Evolutionary conservation across 2,888 invertebrate species (phyloP).

Genomic region (Sinelater perroti): DNA sequence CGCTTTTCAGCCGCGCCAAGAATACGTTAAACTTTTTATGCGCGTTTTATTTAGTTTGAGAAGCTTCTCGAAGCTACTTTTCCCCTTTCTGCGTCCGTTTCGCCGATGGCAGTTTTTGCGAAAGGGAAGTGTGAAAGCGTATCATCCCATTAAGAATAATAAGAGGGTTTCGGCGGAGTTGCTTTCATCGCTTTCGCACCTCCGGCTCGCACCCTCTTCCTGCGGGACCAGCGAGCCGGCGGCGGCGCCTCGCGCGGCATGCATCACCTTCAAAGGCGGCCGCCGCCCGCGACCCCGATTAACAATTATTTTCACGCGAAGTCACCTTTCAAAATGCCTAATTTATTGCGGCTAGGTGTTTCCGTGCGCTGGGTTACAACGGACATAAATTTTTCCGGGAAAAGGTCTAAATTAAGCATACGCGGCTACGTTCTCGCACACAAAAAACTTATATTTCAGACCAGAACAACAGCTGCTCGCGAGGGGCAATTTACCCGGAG

Average conservation of each 20-base stretch:
- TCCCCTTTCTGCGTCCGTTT: no score
- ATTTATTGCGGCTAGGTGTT: conserved; percentile 24
- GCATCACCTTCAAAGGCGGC: conserved; percentile 26
- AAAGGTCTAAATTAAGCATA: conserved; percentile 16
- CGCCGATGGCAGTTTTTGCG: neutral
- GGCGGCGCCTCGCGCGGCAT: conserved; percentile 24
- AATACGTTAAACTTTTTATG: no score
- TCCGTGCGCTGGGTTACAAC: conserved; percentile 16
- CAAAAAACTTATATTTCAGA: conserved; percentile 26
- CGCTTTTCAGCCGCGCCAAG: no score
- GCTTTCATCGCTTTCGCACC: neutral
- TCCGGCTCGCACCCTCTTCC: conserved; percentile 8
- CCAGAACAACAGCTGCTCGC: conserved; percentile 27
- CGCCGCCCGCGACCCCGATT: conserved; percentile 18
- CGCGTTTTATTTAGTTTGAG: no score
- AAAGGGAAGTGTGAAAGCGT: neutral
- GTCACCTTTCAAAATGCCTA: conserved; percentile 29
- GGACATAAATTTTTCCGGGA: conserved; percentile 22
- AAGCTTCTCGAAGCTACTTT: no score
- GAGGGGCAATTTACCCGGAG: conserved; percentile 30
- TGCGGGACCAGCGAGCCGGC: neutral
- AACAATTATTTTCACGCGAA: conserved; percentile 32
- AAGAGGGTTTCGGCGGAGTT: conserved; percentile 7
- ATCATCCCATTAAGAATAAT: conserved; percentile 13
- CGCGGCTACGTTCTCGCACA: conserved; percentile 7